Base-by-base conservation (phyloP, 35 echinoderm and acorn worm genomes). In the Ptychodera flava region DNA sequence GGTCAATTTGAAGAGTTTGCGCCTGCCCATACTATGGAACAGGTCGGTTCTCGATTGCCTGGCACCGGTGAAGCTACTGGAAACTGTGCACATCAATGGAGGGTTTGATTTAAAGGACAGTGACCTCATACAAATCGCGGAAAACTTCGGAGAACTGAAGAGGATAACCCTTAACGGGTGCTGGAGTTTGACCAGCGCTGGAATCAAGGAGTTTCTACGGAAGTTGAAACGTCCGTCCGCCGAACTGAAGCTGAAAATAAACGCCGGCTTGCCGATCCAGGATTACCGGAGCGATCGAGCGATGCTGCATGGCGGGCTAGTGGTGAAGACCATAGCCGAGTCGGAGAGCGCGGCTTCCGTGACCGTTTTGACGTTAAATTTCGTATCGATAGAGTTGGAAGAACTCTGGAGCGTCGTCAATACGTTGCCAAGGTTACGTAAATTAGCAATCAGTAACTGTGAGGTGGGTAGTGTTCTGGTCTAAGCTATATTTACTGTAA, bases 321-420 rank as follows among this genome's bases (percentile, higher is more conserved):
- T 98, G 16, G 78, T 87, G 2, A 84, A 92, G 16, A 89, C 77
- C 82, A 32, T 98, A 22, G 85, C 52, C 28, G 88, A 91, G 31
- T 84, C 87, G 0, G 29, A 85, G 30, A 82, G 88, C 78, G 82
- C 84, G 29, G 84, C 85, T 35, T 80, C 84, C 31, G 83, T 98
- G 22, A 98, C 92, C 33, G 80, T 81, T 6, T 36, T 98, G 16
- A 85, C 84, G 6, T 76, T 98, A 1, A 98, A 93, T 85, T 93
- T 98, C 78, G 81, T 98, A 15, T 85, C 95, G 1, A 38, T 98
- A 36, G 92, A 91, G 33, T 90, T 94, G 87, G 92, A 98, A 38
- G 95, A 98, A 87, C 83, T 98, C 29, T 98, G 95, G 95, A 90
- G 90, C 33, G 90, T 89, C 37, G 95, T 98, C 64, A 91, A 85